Evolutionary conservation across 2,797 vertebrate species (phyloP).

Genomic region (Anguilla anguilla): DNA sequence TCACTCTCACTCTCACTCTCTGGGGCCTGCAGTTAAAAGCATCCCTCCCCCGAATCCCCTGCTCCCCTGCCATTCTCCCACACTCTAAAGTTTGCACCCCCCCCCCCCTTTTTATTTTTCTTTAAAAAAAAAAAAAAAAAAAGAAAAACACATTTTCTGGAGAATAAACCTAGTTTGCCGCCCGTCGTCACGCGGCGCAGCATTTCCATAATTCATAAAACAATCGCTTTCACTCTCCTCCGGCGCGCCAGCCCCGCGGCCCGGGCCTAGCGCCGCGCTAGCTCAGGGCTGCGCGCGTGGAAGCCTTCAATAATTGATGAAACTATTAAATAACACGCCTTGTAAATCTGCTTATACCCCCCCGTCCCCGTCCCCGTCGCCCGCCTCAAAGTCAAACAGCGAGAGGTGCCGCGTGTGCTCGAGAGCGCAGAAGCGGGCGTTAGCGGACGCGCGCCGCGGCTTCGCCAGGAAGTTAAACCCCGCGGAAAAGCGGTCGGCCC

Average conservation of each 20-base stretch:
- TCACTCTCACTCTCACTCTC: background rate
- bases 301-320: conserved; percentile 30
- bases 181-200: conserved; percentile 56
- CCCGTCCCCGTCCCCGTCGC: background rate
- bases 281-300: background rate
- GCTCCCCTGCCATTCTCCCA: conserved; percentile 22
- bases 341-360: conserved; percentile 4
- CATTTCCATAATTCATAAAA: conserved; percentile 62
- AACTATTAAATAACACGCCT: conserved; percentile 33
- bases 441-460: background rate
- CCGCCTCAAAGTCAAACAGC: conserved; percentile 16
- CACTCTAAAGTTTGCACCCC: conserved; percentile 51
- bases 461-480: background rate
- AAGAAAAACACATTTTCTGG: conserved; percentile 23
- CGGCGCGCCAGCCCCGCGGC: conserved; percentile 30
- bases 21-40: background rate
- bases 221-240: conserved; percentile 50
- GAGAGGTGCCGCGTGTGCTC: background rate
- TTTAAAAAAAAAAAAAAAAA: conserved; percentile 10
- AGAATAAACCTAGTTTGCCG: conserved; percentile 46
- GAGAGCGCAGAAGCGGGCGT: background rate
- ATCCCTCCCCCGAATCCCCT: background rate
- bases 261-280: background rate
- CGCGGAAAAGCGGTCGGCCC: background rate
- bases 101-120: conserved; percentile 48